Evolutionary conservation across 2,797 vertebrate species (phyloP).

Genomic region (Phaenicophaeus curvirostris): DNA sequence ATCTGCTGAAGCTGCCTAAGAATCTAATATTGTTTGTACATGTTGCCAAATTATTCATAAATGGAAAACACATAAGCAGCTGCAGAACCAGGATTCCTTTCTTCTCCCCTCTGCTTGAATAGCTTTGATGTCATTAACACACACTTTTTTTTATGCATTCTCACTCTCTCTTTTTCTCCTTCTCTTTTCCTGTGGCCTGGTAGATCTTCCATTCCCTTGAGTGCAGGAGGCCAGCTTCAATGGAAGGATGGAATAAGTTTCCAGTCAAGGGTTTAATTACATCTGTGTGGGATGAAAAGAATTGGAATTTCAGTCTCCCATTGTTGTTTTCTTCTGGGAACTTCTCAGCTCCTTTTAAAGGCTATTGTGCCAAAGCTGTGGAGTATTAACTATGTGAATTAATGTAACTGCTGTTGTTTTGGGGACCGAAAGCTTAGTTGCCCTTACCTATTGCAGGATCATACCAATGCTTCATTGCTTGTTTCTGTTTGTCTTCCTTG

Average conservation of each 20-base stretch:
- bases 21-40: background rate
- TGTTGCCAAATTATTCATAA: background rate
- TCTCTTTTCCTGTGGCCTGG: background rate
- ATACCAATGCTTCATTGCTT: background rate
- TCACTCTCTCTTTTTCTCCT: background rate
- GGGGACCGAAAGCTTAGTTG: background rate
- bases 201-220: background rate
- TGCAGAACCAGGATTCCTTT: background rate
- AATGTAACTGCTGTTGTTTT: background rate
- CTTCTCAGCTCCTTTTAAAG: background rate
- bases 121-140: background rate
- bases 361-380: background rate
- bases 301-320: background rate
- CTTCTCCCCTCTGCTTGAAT: background rate
- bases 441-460: background rate
- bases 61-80: constrained; percentile 1
- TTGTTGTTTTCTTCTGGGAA: background rate
- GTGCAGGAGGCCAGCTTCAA: background rate
- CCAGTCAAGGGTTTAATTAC: background rate
- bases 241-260: background rate
- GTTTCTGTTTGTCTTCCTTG: background rate
- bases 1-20: background rate
- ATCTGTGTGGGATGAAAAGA: background rate
- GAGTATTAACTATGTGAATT: background rate
- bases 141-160: background rate